Percentiles rank a stretch among this genome's conserved stretches.
These are phyloP conservation scores for Marcusenius ussheri DNA, from an alignment of 2,113 vertebrate genomes.

Conservation along the genomic window DNA sequence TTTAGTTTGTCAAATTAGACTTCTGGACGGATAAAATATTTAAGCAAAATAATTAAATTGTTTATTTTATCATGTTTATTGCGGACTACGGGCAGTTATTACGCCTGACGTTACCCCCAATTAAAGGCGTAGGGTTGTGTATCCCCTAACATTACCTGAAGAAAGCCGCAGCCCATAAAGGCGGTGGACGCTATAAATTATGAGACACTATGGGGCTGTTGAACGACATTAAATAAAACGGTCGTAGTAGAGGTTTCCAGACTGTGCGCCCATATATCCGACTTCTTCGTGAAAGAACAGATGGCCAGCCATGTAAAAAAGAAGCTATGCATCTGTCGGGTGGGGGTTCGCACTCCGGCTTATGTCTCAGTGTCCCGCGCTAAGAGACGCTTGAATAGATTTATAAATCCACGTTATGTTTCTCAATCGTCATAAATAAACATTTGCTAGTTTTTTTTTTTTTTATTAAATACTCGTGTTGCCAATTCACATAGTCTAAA, in stretches of 20 bases:
- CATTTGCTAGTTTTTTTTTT: neutral
- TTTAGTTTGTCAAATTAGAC: neutral
- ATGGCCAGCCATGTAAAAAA: slow-evolving; percentile 49
- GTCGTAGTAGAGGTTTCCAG: neutral
- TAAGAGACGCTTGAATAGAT: neutral
- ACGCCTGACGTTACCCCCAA: neutral
- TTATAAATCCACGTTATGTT: neutral
- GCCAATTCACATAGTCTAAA: neutral
- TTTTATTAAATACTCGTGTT: neutral
- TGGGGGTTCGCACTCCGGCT: slow-evolving; percentile 52
- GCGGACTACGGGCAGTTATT: neutral
- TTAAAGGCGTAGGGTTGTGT: neutral
- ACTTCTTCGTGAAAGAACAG: slow-evolving; percentile 47
- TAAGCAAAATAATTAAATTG: neutral
- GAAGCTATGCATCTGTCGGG: slow-evolving; percentile 55
- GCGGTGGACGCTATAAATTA: neutral
- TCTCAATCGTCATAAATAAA: neutral
- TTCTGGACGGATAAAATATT: neutral
- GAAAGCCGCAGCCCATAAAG: neutral
- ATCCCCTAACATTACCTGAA: neutral
- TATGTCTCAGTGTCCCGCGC: slow-evolving; percentile 47
- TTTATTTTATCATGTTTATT: neutral
- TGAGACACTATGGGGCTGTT: neutral
- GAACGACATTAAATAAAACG: neutral
- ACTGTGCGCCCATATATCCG: slow-evolving; percentile 3